These are phyloP conservation scores for Lophius piscatorius DNA, from an alignment of 2,113 vertebrate species.

Conservation along the genomic window DNA sequence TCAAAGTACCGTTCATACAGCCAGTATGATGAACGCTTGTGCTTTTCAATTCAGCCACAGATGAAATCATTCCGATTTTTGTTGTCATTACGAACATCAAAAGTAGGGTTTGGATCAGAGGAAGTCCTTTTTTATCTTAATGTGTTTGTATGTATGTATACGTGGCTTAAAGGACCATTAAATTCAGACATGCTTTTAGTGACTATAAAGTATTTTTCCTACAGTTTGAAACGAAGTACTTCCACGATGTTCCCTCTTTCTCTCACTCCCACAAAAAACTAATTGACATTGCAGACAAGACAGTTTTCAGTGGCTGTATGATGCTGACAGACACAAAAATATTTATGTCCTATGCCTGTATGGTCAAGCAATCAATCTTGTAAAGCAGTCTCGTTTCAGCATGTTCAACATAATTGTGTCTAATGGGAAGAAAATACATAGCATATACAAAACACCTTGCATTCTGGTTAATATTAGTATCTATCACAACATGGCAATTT, in stretches of 20 bases:
- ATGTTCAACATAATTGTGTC: slow-evolving; percentile 35
- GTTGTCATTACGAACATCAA: neutral
- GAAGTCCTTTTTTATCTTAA: neutral
- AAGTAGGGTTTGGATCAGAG: neutral
- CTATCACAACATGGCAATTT: neutral
- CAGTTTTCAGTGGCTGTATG: too few species aligned
- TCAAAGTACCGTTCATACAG: slow-evolving; percentile 22
- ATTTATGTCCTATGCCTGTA: too few species aligned
- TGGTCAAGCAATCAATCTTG: too few species aligned
- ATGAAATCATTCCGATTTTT: slow-evolving; percentile 4
- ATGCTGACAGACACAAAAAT: too few species aligned
- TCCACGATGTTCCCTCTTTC: too few species aligned
- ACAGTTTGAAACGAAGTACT: too few species aligned
- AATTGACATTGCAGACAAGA: too few species aligned
- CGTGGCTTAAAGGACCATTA: too few species aligned
- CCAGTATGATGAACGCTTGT: slow-evolving; percentile 3
- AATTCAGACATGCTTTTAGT: too few species aligned
- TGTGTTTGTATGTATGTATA: neutral
- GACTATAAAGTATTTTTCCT: too few species aligned
- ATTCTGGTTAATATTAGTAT: too few species aligned
- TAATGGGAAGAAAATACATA: slow-evolving; percentile 6
- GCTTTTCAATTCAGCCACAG: slow-evolving; percentile 26
- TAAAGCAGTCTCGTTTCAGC: neutral
- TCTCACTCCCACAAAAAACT: too few species aligned
- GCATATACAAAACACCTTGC: slow-evolving; percentile 1